Evolutionary conservation across 2,888 invertebrate species (phyloP), one percentile per base, ranked within the genome.

Genomic region (Ceramica pisi): DNA sequence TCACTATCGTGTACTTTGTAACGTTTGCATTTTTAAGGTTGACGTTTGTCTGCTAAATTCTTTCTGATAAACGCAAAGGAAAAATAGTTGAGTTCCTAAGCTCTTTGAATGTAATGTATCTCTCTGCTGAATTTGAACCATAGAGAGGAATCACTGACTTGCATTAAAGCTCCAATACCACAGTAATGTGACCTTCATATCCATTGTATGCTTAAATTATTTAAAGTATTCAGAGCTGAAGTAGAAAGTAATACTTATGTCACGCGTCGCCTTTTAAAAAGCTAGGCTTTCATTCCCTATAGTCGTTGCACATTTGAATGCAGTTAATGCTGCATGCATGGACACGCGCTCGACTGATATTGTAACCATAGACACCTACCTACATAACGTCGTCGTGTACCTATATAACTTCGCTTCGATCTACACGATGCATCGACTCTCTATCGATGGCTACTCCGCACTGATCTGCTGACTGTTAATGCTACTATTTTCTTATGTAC

Each of bases 21-120:
- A 26, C 55, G n/a, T n/a, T n/a, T n/a, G n/a, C 5, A 21, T 19
- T 21, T 23, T 31, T 55, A 16, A 12, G 10, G 9, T 64, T n/a
- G 14, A 14, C 12, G 51, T 74, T 56, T 26, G 48, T 56, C 51
- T 50, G 60, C 68, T 35, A 60, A 35, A 21, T 35, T 44, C 0
- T 46, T 70, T 76, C 5, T 41, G 12, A 51, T 26, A 31, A 14
- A 23, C 2, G 26, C 19, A 55, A 44, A 44, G 7, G 41, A 26
- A 41, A 26, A 5, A 48, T 23, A 12, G 3, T 69, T 38, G 46
- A 51, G 12, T 23, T 41, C 21, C 14, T n/a, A 51, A 69, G 46
- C 38, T 77, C n/a, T 51, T 64, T 71, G 26, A 64, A 51, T 51
- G 23, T 31, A 23, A n/a, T n/a, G n/a, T n/a, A n/a, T n/a, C n/a